A percentile compares a stretch with the other conserved stretches of the same genome.
Evolutionary conservation across 2,797 vertebrate genomes (phyloP).

Genomic region (Falco rusticolus): DNA sequence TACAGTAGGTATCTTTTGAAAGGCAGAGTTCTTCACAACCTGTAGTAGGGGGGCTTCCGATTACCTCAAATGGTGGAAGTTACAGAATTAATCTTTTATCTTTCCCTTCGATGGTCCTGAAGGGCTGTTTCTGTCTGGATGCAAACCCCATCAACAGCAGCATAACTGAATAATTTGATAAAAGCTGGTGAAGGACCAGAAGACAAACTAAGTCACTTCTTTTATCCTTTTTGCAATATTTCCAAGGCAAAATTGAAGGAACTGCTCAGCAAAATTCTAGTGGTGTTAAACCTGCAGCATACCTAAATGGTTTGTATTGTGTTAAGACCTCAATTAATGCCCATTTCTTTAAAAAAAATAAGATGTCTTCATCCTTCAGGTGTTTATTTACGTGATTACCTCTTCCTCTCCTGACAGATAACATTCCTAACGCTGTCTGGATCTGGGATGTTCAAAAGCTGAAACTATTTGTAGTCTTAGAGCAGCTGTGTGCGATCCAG

Average conservation of each 20-base stretch:
- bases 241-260: neutral
- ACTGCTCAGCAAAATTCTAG: neutral
- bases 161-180: neutral
- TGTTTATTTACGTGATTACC: neutral
- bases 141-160: neutral
- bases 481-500: constrained; percentile 86
- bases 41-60: neutral
- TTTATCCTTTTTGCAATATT: neutral
- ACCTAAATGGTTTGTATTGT: rapidly evolving
- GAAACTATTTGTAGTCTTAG: constrained; percentile 84
- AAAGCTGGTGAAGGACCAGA: neutral
- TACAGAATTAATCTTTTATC: neutral
- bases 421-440: constrained; percentile 87
- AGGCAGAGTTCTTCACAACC: neutral
- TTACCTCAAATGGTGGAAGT: neutral
- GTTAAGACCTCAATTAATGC: neutral
- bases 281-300: neutral
- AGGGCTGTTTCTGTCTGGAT: neutral
- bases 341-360: neutral
- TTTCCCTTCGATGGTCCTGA: neutral
- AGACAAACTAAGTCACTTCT: neutral
- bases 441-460: constrained; percentile 93
- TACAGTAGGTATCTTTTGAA: neutral
- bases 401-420: constrained; percentile 78
- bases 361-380: neutral